Evolutionary conservation across 2,797 vertebrate species (phyloP), one percentile per base, ranked within the genome.

Genomic region (Halcyon leucocephala): DNA sequence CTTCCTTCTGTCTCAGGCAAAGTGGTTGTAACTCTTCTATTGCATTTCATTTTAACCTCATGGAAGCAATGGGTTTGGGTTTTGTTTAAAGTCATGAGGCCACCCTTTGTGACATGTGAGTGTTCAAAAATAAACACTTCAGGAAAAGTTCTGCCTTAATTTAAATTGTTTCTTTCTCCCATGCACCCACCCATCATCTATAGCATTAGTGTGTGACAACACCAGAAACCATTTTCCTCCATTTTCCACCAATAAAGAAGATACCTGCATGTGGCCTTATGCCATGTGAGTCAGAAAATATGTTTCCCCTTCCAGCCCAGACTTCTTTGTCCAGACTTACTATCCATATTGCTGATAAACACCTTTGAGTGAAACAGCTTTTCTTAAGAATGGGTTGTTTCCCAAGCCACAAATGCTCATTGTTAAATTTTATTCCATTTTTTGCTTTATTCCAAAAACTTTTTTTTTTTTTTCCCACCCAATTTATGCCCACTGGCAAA

Each of bases 41-140:
- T 95, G 71, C 67, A 54, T 79, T 95, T 94, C 80, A 66, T 92
- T 93, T 85, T 92, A 85, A 91, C 87, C 77, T 89, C 35, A 4
- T 51, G 72, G 96, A 95, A 95, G 89, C 28, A 78, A 60, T 51
- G 65, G 44, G 62, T 33, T 22, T 51, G 39, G 12, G 11, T 94
- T 95, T 86, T 91, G 91, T 94, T 95, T 95, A 76, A 93, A 96
- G 80, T 93, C 77, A 69, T 61, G 62, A 69, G 77, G 60, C 21
- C 0, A 13, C 72, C 87, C 95, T 95, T 67, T 5, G 0, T 93
- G 94, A 94, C 95, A 96, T 0, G 0, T 12, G 12, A 95, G 88
- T 83, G 82, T 91, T 90, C 21, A 4, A 91, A 95, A 96, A 90
- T 86, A 97, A 95, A 91, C 93, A 94, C 72, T 92, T 46, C 14